Evolutionary conservation across 2,113 vertebrate species (phyloP).

Genomic region (Grallaria varia): DNA sequence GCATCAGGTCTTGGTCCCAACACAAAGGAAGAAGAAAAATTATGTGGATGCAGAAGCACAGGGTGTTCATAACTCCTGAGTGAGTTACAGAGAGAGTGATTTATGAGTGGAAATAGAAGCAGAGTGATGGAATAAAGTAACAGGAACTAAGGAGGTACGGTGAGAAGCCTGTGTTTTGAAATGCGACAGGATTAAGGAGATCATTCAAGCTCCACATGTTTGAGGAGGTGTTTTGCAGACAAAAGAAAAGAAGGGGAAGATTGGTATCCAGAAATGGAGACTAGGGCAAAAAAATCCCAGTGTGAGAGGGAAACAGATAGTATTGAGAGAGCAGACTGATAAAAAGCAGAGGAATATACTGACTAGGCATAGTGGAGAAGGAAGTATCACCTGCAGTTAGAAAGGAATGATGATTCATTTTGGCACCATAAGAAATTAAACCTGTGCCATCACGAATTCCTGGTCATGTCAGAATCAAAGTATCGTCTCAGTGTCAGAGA

Average conservation of each 20-base stretch:
- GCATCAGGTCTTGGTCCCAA: neutral
- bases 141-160: neutral
- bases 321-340: neutral
- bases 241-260: neutral
- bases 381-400: neutral
- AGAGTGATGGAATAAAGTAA: neutral
- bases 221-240: neutral
- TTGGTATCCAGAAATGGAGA: neutral
- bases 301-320: neutral
- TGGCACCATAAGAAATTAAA: neutral
- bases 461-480: neutral
- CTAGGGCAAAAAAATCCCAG: neutral
- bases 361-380: neutral
- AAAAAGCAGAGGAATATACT: neutral
- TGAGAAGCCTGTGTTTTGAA: neutral
- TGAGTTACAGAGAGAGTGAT: neutral
- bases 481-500: neutral
- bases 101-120: neutral
- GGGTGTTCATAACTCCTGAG: neutral
- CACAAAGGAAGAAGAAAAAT: neutral
- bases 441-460: neutral
- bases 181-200: neutral
- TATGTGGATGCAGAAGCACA: neutral
- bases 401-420: neutral
- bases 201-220: neutral